These are phyloP conservation scores for Thymallus thymallus DNA, from an alignment of 2,113 vertebrate genomes.

Conservation along the genomic window DNA sequence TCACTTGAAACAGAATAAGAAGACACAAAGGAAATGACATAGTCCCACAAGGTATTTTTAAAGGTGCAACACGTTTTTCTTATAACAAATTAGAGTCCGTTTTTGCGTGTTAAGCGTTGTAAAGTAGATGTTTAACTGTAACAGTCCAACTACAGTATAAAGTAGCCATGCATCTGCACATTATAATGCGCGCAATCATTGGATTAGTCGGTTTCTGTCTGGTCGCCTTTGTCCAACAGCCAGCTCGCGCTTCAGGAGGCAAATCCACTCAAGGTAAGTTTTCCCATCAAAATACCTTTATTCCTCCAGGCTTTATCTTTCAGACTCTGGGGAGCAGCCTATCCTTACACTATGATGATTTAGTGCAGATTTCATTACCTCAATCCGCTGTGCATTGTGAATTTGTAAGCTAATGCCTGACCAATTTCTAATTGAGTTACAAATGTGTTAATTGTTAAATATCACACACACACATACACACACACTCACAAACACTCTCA, in stretches of 20 bases:
- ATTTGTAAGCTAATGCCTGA: background rate
- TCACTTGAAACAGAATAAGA: constrained; percentile 61
- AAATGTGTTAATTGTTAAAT: background rate
- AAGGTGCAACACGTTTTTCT: constrained; percentile 38
- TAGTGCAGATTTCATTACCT: background rate
- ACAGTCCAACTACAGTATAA: constrained; percentile 46
- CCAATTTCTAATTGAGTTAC: background rate
- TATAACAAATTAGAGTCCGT: constrained; percentile 28
- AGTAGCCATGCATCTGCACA: constrained; percentile 69
- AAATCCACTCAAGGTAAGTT: constrained; percentile 90
- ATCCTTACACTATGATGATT: background rate
- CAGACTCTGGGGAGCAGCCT: background rate
- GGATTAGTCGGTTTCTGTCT: constrained; percentile 84
- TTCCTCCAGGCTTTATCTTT: background rate
- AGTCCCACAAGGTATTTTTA: constrained; percentile 38
- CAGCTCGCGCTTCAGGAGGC: constrained; percentile 79
- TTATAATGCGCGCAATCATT: constrained; percentile 79
- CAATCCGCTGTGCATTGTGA: background rate
- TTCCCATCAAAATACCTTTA: constrained; percentile 35
- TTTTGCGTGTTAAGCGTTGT: constrained; percentile 40
- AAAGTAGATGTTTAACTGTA: constrained; percentile 52
- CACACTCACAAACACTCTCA: too few relatives aligned
- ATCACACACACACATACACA: background rate
- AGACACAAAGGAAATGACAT: constrained; percentile 27
- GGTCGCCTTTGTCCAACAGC: constrained; percentile 84